Base-by-base conservation (phyloP, 2,797 vertebrate species). In the Sternarchorhynchus goeldii region DNA sequence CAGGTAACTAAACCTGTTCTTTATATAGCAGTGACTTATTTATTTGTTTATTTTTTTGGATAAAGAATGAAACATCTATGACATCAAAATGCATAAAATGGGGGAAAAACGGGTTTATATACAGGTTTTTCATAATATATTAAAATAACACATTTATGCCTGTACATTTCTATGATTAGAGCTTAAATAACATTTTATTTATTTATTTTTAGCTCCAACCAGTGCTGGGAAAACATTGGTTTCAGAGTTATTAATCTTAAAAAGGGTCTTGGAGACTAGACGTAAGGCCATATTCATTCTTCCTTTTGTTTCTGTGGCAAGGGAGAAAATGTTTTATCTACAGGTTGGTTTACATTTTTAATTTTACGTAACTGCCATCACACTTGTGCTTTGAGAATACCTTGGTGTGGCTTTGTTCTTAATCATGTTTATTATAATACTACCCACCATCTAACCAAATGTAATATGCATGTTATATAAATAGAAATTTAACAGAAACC, bases 161-260 rank as follows among this genome's bases (percentile, higher is more conserved):
- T 50, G 8, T 8, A 41, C 1, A 25, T 0, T 63, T 36, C 53
- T 10, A 6, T 6, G 4, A 17, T 21, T 17, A 18, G 6, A 36
- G 34, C 59, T 34, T 16, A 56, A 60, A 32, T 14, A 17, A 29
- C 75, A 68, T 2, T 2, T 20, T 53, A 10, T 56, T 14, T 32
- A 21, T 57, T 59, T 50, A 63, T 36, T 82, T 88, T 83, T 83
- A 98, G 97, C 98, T 82, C 98, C 98, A 41, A 99, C 98, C 17
- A 99, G 97, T 90, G 97, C 97, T 75, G 97, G 98, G 34, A 99
- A 99, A 91, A 99, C 97, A 29, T 92, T 99, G 71, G 96, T 99
- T 68, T 96, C 98, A 18, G 98, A 99, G 87, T 90, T 99, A 87
- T 93, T 99, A 76, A 95, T 97, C 85, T 81, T 99, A 88, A 99